These are phyloP conservation scores for Drosophila leontia DNA, from an alignment of 1,140 invertebrate genomes.

Conservation along the genomic window DNA sequence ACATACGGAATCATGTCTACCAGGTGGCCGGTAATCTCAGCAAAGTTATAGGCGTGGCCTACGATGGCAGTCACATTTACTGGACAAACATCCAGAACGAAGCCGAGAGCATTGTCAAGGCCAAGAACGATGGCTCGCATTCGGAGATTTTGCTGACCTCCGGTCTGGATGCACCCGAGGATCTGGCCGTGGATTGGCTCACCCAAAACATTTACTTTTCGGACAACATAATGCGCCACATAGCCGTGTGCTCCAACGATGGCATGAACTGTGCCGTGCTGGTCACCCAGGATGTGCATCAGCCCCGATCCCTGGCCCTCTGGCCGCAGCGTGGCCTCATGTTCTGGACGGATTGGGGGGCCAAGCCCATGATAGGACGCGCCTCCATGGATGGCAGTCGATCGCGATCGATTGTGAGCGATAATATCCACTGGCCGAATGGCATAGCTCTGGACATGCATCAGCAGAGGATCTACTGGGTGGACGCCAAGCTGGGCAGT, in stretches of 20 bases:
- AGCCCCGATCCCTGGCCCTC: constrained; percentile 88
- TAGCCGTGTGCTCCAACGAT: constrained; percentile 90
- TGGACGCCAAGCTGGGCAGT: constrained; percentile 89
- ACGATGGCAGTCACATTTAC: constrained; percentile 89
- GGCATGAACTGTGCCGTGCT: constrained; percentile 88
- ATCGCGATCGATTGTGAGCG: constrained; percentile 87
- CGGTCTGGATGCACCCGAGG: constrained; percentile 90
- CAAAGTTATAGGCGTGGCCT: constrained; percentile 89
- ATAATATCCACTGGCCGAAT: constrained; percentile 93
- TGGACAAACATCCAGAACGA: constrained; percentile 90
- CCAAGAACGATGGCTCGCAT: constrained; percentile 86
- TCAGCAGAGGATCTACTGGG: constrained; percentile 91
- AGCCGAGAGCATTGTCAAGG: constrained; percentile 88
- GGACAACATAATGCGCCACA: constrained; percentile 89
- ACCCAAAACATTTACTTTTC: constrained; percentile 92
- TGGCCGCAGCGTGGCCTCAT: constrained; percentile 89
- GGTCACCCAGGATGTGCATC: constrained; percentile 86
- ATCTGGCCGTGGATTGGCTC: constrained; percentile 93
- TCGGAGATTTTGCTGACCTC: constrained; percentile 87
- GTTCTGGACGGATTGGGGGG: constrained; percentile 95
- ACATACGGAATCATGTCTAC: constrained; percentile 78
- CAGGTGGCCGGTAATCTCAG: constrained; percentile 85
- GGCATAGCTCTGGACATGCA: constrained; percentile 95
- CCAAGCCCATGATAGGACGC: constrained; percentile 89
- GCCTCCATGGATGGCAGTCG: constrained; percentile 93